Percentiles rank a stretch among this genome's conserved stretches.
Conservation (phyloP, 2,888 invertebrate species). For the Zygaena filipendulae region DNA sequence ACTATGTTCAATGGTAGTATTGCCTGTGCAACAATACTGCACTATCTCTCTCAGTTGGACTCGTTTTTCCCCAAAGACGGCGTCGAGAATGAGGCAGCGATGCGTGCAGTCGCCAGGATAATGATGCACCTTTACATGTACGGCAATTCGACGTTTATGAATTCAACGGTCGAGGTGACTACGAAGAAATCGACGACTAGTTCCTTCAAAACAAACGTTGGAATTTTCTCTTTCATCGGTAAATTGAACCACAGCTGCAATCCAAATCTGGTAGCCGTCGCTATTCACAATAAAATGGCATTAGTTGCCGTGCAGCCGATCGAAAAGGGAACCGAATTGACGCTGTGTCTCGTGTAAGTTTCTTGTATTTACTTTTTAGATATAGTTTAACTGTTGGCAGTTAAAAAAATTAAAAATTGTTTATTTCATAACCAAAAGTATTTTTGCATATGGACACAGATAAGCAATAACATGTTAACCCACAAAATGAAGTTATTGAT, state of each 20-base stretch:
- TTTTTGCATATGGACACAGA: too few species aligned
- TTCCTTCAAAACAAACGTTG: slow-evolving; percentile 12
- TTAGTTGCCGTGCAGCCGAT: slow-evolving; percentile 22
- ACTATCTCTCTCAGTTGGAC: slow-evolving; percentile 13
- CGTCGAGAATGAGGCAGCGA: slow-evolving; percentile 14
- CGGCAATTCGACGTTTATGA: too few species aligned
- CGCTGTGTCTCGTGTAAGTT: slow-evolving; percentile 21
- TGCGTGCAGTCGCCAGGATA: slow-evolving; percentile 16
- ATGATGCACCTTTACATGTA: slow-evolving; percentile 21
- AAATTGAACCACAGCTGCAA: slow-evolving; percentile 22
- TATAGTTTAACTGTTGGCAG: too few species aligned
- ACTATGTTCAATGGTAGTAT: slow-evolving; percentile 18
- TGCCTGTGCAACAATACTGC: slow-evolving; percentile 16
- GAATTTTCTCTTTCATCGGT: slow-evolving; percentile 20
- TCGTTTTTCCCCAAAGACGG: slow-evolving; percentile 16
- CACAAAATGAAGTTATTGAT: too few species aligned
- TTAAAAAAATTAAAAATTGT: too few species aligned
- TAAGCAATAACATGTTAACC: too few species aligned
- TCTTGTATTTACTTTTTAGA: too few species aligned
- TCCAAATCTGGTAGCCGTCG: slow-evolving; percentile 18
- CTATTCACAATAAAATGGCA: slow-evolving; percentile 18
- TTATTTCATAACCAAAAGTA: too few species aligned
- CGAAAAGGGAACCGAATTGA: slow-evolving; percentile 20
- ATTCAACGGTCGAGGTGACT: too few species aligned
- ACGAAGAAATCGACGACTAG: too few species aligned